Percentiles rank a stretch among this genome's conserved stretches.
phyloP scores from a whole-genome alignment of 35 echinoderm and acorn worm species.

The Holothuria glaberrima region DNA sequence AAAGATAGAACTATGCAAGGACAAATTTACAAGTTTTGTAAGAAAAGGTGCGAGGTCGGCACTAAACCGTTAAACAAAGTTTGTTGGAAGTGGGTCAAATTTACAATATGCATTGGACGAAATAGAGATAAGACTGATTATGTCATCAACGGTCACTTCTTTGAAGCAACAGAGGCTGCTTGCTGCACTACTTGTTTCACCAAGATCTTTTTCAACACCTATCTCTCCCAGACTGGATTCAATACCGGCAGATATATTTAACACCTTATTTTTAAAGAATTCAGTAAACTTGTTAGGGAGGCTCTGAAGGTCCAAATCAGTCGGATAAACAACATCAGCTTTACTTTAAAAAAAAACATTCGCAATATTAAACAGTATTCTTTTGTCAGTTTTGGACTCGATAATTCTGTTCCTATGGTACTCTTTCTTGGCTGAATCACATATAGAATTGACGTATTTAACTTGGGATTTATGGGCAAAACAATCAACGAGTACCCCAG shows the following conservation, averaged over 20 bases:
- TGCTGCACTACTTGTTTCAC: neutral
- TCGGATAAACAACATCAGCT: too few relatives aligned
- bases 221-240: constrained; percentile 28
- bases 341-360: constrained; percentile 12
- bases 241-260: constrained; percentile 18
- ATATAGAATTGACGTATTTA: constrained; percentile 6
- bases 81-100: too few relatives aligned
- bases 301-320: constrained; percentile 1
- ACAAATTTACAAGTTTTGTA: constrained; percentile 17
- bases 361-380: neutral
- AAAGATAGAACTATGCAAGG: constrained; percentile 7
- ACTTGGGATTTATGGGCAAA: neutral
- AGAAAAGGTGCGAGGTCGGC: neutral
- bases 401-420: constrained; percentile 24
- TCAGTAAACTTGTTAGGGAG: constrained; percentile 15
- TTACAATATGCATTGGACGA: constrained; percentile 36
- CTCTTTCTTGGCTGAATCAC: constrained; percentile 6
- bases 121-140: neutral
- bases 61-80: neutral
- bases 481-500: neutral
- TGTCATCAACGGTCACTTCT: neutral
- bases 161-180: neutral
- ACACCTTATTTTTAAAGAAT: constrained; percentile 19
- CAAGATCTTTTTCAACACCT: neutral
- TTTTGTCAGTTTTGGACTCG: constrained; percentile 20